Evolutionary conservation across 1,140 invertebrate species (phyloP), one percentile per base, ranked within the genome.

Genomic region (Drosophila ambigua): DNA sequence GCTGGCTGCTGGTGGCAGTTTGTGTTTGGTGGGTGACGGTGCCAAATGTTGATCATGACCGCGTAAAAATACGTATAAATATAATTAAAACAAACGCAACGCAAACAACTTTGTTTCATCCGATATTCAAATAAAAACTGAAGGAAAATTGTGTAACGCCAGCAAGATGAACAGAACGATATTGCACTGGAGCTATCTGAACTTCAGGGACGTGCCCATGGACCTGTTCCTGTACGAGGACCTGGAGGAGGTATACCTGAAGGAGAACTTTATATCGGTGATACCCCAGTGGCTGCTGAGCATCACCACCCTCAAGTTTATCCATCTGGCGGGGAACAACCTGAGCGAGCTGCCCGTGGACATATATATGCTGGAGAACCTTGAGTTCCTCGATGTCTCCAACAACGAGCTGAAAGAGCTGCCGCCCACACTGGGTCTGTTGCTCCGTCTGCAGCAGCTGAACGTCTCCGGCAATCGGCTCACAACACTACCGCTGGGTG

Each of bases 101-200:
- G 39, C 16, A 41, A 81, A 64, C 51, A 73, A 52, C 26, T 68
- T 49, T 60, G 35, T 46, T 54, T 44, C 46, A 76, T 63, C 58
- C 55, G 26, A 48, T 50, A 53, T 51, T 52, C n/a, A 39, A 57
- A 23, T 11, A 58, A 49, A 16, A 15, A 9, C 31, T 44, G 48
- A 39, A 5, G 45, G 45, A 60, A 57, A 62, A 77, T 90, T 85
- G 81, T 85, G 69, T 82, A 90, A 90, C 71, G 53, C 46, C 26
- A 53, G 15, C 43, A 78, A 48, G n/a, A 92, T 92, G 91, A 92
- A 92, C 73, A 83, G 81, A 51, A 90, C 85, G 15, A 90, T 85
- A 59, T 57, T 92, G 63, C 91, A 92, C 66, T 92, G 91, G 91
- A 92, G 91, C 68, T 92, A 92, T 48, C 60, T 91, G n/a, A 90